phyloP scores from a whole-genome alignment of 2,888 invertebrate genomes.

The Blastobasis lacticolella region DNA sequence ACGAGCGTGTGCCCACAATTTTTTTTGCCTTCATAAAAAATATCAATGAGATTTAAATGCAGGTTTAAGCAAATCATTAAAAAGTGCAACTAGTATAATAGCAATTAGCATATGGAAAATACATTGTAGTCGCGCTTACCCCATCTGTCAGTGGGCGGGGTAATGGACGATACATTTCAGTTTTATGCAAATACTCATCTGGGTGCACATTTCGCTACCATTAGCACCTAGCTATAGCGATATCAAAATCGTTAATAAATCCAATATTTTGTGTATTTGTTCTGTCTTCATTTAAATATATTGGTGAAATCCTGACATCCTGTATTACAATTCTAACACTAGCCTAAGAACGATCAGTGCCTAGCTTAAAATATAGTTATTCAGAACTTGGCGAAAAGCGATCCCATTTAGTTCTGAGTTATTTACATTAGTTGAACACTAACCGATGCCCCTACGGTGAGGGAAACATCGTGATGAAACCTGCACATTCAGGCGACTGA shows the following conservation, averaged over 20 bases:
- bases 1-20: slow-evolving; percentile 57
- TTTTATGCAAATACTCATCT: slow-evolving; percentile 53
- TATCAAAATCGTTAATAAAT: slow-evolving; percentile 12
- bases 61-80: slow-evolving; percentile 25
- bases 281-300: background rate
- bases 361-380: background rate
- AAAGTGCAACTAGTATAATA: slow-evolving; percentile 35
- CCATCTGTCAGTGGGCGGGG: slow-evolving; percentile 60
- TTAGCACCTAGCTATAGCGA: slow-evolving; percentile 29
- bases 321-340: background rate
- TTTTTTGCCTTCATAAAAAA: slow-evolving; percentile 37
- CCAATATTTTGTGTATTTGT: too few relatives aligned
- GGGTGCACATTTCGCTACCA: slow-evolving; percentile 20
- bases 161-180: slow-evolving; percentile 35
- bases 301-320: background rate
- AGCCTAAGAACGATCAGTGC: background rate
- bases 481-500: too few relatives aligned
- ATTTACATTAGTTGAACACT: too few relatives aligned
- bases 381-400: background rate
- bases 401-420: too few relatives aligned
- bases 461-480: too few relatives aligned
- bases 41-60: slow-evolving; percentile 22
- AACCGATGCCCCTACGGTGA: too few relatives aligned
- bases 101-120: slow-evolving; percentile 54
- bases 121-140: slow-evolving; percentile 34